phyloP scores from a whole-genome alignment of 2,888 invertebrate species.

The Drosophila parthenogenetica region DNA sequence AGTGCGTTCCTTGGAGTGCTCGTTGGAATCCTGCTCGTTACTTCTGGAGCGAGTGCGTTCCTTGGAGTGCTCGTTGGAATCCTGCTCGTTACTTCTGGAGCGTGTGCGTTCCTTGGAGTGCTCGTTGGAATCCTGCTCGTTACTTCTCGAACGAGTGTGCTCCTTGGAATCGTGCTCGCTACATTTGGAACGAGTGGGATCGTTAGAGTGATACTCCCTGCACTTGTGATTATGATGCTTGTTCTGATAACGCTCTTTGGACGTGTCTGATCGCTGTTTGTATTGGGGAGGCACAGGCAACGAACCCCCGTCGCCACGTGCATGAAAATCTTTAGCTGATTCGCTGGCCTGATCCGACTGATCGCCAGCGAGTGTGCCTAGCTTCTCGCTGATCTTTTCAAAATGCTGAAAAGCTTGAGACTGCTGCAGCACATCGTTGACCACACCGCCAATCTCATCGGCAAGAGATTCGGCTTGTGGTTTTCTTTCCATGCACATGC shows the following conservation, averaged over 20 bases:
- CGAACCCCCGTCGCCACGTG: conserved; percentile 14
- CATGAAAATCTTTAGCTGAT: conserved; percentile 19
- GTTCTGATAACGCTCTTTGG: conserved; percentile 21
- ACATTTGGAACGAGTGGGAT: conserved; percentile 9
- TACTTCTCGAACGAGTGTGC: conserved; percentile 16
- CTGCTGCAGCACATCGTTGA: conserved; percentile 66
- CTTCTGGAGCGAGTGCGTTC: conserved; percentile 14
- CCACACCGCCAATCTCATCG: conserved; percentile 68
- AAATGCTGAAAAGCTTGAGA: conserved; percentile 64
- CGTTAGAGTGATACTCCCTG: conserved; percentile 35
- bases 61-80: conserved; percentile 22
- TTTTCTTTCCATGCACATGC: conserved; percentile 75
- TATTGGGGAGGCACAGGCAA: neutral
- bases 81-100: conserved; percentile 2
- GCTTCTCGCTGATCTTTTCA: conserved; percentile 66
- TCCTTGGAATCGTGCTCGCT: conserved; percentile 28
- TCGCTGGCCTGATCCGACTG: conserved; percentile 15
- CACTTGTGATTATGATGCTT: conserved; percentile 28
- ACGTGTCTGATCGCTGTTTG: conserved; percentile 8
- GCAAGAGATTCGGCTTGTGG: conserved; percentile 55
- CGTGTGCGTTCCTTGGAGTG: conserved; percentile 11
- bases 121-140: conserved; percentile 34
- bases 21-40: conserved; percentile 41
- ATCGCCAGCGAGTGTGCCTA: conserved; percentile 55
- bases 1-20: conserved; percentile 28